Percentiles rank a stretch among this genome's conserved stretches.
These are phyloP conservation scores for Zelostemma sp. DNA, from an alignment of 1,140 invertebrate species.

Conservation along the genomic window DNA sequence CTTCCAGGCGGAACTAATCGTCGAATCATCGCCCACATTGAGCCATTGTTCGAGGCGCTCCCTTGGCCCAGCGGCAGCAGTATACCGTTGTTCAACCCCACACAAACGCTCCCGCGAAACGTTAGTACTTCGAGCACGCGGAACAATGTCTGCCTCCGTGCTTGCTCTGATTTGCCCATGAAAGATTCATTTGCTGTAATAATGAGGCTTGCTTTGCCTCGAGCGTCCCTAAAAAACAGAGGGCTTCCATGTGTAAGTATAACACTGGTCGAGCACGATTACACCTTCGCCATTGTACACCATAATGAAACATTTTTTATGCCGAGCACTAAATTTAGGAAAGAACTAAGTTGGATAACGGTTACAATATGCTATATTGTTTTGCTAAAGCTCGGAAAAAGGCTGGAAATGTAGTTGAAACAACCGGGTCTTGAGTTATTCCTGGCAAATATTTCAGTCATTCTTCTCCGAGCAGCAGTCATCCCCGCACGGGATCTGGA, in stretches of 20 bases:
- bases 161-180: conserved; percentile 42
- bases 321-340: no score
- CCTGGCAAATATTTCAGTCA: no score
- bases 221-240: neutral
- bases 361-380: no score
- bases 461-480: no score
- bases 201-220: neutral
- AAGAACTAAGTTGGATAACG: no score
- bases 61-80: conserved; percentile 7
- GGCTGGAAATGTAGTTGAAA: no score
- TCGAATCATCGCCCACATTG: conserved; percentile 28
- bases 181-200: conserved; percentile 38
- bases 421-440: no score
- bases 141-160: conserved; percentile 34
- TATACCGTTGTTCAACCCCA: conserved; percentile 27
- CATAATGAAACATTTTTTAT: no score
- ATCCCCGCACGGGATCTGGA: no score
- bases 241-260: neutral
- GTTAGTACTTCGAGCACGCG: conserved; percentile 4
- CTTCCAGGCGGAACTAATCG: conserved; percentile 27
- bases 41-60: conserved; percentile 16
- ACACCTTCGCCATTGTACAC: neutral
- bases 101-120: conserved; percentile 10
- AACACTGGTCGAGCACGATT: neutral
- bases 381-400: no score